Conservation (phyloP, 92 coral and sea anemone species). For the Siderastrea siderea region DNA sequence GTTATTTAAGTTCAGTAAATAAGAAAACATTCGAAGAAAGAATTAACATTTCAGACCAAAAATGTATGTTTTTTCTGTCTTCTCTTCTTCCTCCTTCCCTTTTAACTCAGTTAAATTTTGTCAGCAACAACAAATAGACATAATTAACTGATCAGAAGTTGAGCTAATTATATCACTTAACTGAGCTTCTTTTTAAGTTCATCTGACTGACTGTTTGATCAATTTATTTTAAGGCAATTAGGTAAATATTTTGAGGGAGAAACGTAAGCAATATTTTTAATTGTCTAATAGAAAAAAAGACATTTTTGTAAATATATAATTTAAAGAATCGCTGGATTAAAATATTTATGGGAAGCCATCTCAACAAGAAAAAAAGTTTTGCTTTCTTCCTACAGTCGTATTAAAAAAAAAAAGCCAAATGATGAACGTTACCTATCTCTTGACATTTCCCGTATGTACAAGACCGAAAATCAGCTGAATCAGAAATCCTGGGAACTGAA, state of each 20-base stretch:
- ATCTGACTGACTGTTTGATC: neutral
- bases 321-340: conserved; percentile 19
- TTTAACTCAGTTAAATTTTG: conserved; percentile 15
- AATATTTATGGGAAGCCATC: conserved; percentile 39
- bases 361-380: neutral
- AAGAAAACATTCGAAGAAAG: too few species aligned
- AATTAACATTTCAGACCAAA: too few species aligned
- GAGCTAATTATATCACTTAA: neutral
- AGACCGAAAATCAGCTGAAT: conserved; percentile 78
- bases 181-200: neutral
- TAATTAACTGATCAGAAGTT: conserved; percentile 4
- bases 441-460: conserved; percentile 89
- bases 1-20: too few species aligned
- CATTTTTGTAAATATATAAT: conserved; percentile 19
- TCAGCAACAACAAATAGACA: conserved; percentile 3
- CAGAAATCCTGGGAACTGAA: conserved; percentile 85
- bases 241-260: neutral
- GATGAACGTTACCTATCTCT: conserved; percentile 74
- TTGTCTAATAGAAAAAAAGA: neutral
- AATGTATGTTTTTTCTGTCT: too few species aligned
- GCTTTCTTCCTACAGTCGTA: neutral
- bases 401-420: neutral
- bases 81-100: neutral
- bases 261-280: neutral
- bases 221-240: neutral